Conservation (phyloP, 2,888 invertebrate genomes). For the Orchesella flavescens region DNA sequence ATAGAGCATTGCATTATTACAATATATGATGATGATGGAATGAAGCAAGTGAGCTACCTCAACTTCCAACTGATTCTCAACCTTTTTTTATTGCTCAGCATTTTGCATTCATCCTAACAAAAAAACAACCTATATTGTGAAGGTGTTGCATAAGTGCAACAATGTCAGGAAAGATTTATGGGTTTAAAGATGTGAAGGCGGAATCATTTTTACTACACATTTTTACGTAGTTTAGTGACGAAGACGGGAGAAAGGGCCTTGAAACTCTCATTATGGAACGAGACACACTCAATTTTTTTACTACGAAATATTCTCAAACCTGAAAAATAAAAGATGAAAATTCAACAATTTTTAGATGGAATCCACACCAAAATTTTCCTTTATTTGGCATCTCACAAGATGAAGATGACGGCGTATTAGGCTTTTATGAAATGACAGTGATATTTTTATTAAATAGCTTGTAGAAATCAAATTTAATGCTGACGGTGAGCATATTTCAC, state of each 20-base stretch:
- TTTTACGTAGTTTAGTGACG: background rate
- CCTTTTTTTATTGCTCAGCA: background rate
- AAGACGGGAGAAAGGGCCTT: background rate
- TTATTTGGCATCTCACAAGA: background rate
- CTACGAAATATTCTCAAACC: background rate
- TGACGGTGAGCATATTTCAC: no score
- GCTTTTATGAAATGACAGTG: no score
- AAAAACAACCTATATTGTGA: background rate
- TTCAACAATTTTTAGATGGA: no score
- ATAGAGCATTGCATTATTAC: background rate
- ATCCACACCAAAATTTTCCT: background rate
- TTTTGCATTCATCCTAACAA: background rate
- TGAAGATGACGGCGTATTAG: no score
- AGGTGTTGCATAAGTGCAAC: slow-evolving; percentile 21
- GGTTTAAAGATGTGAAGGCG: slow-evolving; percentile 3
- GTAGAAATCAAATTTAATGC: no score
- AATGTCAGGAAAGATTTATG: slow-evolving; percentile 38
- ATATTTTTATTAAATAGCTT: no score
- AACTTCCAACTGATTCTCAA: background rate
- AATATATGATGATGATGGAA: no score
- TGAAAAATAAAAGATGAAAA: no score
- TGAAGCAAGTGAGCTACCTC: slow-evolving; percentile 6
- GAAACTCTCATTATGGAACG: background rate
- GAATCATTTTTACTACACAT: background rate
- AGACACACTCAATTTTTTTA: background rate